phyloP scores from a whole-genome alignment of 1,140 invertebrate species.

The Heliconius eleuchia region DNA sequence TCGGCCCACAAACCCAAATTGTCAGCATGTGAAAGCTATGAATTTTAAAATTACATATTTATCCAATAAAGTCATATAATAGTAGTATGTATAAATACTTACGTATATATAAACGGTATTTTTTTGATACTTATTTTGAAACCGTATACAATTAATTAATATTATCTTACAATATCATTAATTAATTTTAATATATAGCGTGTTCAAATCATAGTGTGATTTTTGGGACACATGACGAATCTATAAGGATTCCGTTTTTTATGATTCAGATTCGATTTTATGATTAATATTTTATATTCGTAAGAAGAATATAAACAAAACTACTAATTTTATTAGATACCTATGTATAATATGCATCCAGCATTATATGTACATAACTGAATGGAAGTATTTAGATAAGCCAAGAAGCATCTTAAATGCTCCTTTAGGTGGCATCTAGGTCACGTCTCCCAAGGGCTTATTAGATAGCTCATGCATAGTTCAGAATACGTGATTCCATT shows the following conservation, averaged over 20 bases:
- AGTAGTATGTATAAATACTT: too few species aligned
- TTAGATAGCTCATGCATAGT: slow-evolving; percentile 21
- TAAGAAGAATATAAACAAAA: too few species aligned
- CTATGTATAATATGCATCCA: too few species aligned
- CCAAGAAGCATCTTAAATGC: slow-evolving; percentile 21
- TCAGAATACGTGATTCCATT: slow-evolving; percentile 20
- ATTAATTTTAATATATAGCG: too few species aligned
- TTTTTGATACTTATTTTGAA: too few species aligned
- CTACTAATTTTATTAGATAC: too few species aligned
- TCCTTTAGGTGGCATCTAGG: slow-evolving; percentile 23
- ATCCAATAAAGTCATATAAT: background rate
- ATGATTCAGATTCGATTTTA: background rate
- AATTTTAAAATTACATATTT: background rate
- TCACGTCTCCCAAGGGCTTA: slow-evolving; percentile 18
- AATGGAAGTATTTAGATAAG: slow-evolving; percentile 17
- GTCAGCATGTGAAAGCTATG: background rate
- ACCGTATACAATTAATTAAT: too few species aligned
- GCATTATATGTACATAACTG: background rate
- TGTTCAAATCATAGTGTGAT: background rate
- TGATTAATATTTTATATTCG: too few species aligned
- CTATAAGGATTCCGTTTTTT: background rate
- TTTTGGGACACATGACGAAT: background rate
- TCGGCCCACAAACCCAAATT: background rate
- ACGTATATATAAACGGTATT: too few species aligned
- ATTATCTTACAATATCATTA: too few species aligned